Percentiles rank a stretch among this genome's conserved stretches.
Conservation (phyloP, 2,888 invertebrate species). For the Hoplodrina ambigua region DNA sequence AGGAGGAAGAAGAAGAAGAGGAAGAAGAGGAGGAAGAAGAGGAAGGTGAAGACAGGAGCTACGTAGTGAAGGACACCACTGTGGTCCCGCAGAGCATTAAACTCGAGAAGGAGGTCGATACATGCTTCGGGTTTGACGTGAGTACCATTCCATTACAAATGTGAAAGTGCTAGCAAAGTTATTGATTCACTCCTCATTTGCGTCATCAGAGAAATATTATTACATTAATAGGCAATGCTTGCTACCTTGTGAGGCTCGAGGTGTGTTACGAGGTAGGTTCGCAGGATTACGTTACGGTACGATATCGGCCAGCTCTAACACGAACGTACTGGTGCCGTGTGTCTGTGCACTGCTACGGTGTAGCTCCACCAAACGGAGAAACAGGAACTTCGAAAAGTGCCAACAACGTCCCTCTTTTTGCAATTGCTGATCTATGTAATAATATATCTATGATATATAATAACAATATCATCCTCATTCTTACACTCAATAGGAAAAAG, state of each 20-base stretch:
- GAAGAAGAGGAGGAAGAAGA: slow-evolving; percentile 81
- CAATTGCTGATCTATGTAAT: background rate
- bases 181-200: background rate
- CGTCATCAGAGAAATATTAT: background rate
- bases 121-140: slow-evolving; percentile 96
- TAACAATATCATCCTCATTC: background rate
- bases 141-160: slow-evolving; percentile 68
- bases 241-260: no score
- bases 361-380: no score
- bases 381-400: no score
- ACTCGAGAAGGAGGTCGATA: slow-evolving; percentile 93
- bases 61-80: slow-evolving; percentile 66
- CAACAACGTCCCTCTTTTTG: no score
- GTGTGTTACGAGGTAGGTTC: no score
- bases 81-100: slow-evolving; percentile 74
- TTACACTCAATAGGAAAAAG: no score
- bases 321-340: no score
- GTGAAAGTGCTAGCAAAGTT: background rate
- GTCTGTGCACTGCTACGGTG: no score
- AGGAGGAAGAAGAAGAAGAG: background rate
- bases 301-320: no score
- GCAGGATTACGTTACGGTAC: no score
- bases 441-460: background rate
- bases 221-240: background rate
- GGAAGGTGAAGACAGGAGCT: slow-evolving; percentile 66